A percentile compares a stretch with the other conserved stretches of the same genome.
Conservation (phyloP, 2,113 vertebrate genomes). For the Petroica traversi region DNA sequence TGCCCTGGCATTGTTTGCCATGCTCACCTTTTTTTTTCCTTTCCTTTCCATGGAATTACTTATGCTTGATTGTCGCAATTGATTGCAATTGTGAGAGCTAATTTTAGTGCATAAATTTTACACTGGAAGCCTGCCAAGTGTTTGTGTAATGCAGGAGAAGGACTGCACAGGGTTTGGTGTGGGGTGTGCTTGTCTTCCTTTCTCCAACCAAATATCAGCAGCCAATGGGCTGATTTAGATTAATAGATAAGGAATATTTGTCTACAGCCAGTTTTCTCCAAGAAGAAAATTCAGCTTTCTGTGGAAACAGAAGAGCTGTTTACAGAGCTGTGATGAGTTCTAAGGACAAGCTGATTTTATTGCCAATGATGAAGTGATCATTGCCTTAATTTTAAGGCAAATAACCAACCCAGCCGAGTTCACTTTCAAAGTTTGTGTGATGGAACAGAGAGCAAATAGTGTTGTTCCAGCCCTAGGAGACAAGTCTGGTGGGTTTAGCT, state of each 20-base stretch:
- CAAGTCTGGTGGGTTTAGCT: not conserved
- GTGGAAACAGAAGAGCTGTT: not conserved
- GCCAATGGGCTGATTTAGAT: not conserved
- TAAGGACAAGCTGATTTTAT: not conserved
- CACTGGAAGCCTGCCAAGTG: not conserved
- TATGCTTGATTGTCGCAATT: slow-evolving; percentile 37
- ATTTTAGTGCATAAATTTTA: slow-evolving; percentile 38
- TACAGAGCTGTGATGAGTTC: not conserved
- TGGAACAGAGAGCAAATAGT: not conserved
- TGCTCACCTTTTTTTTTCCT: not conserved
- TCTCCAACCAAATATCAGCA: not conserved
- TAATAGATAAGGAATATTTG: not conserved
- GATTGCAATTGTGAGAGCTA: slow-evolving; percentile 50
- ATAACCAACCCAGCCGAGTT: not conserved
- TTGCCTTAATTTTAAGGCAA: not conserved
- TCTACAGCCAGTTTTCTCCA: not conserved
- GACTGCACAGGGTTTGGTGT: not conserved
- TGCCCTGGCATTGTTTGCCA: not conserved
- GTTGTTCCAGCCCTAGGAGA: not conserved
- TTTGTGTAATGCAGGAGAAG: not conserved
- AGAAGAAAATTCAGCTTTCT: not conserved
- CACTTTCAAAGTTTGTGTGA: not conserved
- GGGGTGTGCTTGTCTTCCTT: not conserved
- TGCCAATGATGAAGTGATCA: not conserved
- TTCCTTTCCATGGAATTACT: not conserved